Conservation (phyloP, 2,797 vertebrate species). For the Rhinella marina region DNA sequence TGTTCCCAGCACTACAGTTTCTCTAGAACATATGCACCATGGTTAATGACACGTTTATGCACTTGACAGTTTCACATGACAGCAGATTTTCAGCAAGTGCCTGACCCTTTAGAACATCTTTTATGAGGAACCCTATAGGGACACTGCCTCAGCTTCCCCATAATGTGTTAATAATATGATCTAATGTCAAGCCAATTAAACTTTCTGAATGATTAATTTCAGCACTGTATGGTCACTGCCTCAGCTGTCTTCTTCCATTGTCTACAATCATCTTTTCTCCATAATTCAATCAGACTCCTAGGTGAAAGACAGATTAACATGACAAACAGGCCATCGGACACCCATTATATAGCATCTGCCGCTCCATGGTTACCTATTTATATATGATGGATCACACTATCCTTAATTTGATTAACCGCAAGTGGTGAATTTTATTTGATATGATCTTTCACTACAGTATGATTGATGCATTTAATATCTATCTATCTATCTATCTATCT, state of each 20-base stretch:
- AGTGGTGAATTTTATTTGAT: background rate
- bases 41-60: background rate
- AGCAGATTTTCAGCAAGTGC: background rate
- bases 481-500: background rate
- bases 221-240: slow-evolving; percentile 53
- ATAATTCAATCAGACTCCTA: slow-evolving; percentile 65
- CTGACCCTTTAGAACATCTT: slow-evolving; percentile 23
- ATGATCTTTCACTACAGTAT: background rate
- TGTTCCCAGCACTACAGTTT: background rate
- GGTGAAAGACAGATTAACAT: slow-evolving; percentile 60
- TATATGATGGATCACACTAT: slow-evolving; percentile 8
- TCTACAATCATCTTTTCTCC: slow-evolving; percentile 50
- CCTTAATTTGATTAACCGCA: slow-evolving; percentile 15
- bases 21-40: background rate
- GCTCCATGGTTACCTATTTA: slow-evolving; percentile 47
- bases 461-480: background rate
- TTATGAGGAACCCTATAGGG: background rate
- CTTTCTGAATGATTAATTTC: slow-evolving; percentile 62
- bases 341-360: slow-evolving; percentile 72
- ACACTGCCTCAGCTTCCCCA: background rate
- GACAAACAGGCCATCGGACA: slow-evolving; percentile 69
- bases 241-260: slow-evolving; percentile 15
- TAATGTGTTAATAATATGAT: slow-evolving; percentile 62
- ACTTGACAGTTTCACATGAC: background rate
- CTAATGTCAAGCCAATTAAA: slow-evolving; percentile 63